phyloP scores from a whole-genome alignment of 2,113 vertebrate genomes.

The Vulpes vulpes region DNA sequence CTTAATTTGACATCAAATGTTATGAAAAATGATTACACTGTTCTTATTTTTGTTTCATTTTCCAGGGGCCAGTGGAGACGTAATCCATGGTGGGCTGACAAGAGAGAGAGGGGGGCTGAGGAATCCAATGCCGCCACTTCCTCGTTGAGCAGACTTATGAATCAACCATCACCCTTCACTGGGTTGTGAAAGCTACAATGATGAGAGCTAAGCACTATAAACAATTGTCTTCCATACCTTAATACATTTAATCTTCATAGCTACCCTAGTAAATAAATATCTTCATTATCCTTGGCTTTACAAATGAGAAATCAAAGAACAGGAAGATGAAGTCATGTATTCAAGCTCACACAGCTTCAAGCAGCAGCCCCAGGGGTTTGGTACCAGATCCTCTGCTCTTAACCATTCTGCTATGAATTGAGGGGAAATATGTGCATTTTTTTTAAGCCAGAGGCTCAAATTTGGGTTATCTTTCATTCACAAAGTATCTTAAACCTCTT shows the following conservation, averaged over 20 bases:
- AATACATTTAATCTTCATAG: not conserved
- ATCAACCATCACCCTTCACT: not conserved
- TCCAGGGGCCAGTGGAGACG: not conserved
- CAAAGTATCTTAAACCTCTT: not conserved
- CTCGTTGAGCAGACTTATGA: not conserved
- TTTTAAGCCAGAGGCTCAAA: not conserved
- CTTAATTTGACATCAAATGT: not conserved
- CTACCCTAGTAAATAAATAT: not conserved
- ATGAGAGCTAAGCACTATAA: not conserved
- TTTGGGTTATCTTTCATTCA: not conserved
- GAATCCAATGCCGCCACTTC: not conserved
- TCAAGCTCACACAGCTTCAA: not conserved
- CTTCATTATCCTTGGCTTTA: not conserved
- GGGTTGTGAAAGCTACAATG: not conserved
- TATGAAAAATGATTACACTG: not conserved
- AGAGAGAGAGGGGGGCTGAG: not conserved
- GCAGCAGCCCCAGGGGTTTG: not conserved
- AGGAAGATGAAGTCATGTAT: not conserved
- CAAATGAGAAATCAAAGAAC: not conserved
- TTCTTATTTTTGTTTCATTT: not conserved
- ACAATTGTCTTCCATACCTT: not conserved
- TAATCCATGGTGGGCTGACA: too few species aligned
- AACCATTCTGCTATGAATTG: not conserved
- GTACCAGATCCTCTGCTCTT: not conserved
- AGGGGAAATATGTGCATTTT: not conserved